Evolutionary conservation across 2,113 vertebrate genomes (phyloP).

Genomic region (Pelusios castaneus): DNA sequence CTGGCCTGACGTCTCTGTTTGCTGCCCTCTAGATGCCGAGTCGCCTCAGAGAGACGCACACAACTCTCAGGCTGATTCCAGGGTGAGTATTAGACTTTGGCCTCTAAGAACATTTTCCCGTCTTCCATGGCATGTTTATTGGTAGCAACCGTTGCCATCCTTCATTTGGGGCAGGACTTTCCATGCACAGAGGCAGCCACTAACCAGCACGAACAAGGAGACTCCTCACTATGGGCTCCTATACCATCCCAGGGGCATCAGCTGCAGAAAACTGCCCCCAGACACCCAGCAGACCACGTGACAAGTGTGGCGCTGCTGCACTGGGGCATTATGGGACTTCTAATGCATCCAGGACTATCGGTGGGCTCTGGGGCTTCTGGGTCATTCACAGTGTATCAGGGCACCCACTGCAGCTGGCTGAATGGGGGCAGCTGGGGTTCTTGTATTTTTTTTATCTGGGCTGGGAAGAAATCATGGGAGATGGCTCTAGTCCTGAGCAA

Average conservation of each 20-base stretch:
- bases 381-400: too few species aligned
- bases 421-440: background rate
- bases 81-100: background rate
- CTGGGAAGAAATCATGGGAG: background rate
- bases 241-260: background rate
- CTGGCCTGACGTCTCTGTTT: rapidly evolving
- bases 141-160: background rate
- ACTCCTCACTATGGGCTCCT: background rate
- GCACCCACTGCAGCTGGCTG: background rate
- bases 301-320: background rate
- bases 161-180: background rate
- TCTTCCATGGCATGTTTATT: background rate
- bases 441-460: background rate
- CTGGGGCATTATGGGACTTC: background rate
- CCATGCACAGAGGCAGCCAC: background rate
- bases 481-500: background rate
- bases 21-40: background rate
- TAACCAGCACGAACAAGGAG: rapidly evolving
- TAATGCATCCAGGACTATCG: background rate
- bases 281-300: background rate
- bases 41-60: background rate
- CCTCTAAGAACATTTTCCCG: background rate
- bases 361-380: background rate
- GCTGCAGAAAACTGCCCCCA: background rate
- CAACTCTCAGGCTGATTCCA: rapidly evolving